Percentiles rank a stretch among this genome's conserved stretches.
Evolutionary conservation across 2,888 invertebrate genomes (phyloP).

Genomic region (Sipha maydis): DNA sequence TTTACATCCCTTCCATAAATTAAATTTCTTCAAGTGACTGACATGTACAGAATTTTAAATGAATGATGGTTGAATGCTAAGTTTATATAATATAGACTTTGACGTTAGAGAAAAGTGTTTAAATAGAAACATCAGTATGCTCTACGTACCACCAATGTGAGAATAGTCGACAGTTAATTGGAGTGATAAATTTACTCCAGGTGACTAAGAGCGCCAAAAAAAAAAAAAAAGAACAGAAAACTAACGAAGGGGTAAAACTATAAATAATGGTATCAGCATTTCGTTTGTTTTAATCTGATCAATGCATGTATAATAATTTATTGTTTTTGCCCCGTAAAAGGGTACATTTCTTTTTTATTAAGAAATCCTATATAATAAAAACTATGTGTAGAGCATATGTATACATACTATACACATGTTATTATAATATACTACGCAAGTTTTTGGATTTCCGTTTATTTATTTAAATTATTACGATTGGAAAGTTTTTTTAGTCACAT

Average conservation of each 20-base stretch:
- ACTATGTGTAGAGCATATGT: neutral
- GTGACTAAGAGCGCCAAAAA: neutral
- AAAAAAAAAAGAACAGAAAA: constrained; percentile 8
- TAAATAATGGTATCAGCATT: constrained; percentile 25
- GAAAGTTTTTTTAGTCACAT: neutral
- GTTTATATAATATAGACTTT: neutral
- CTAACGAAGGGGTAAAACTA: constrained; percentile 12
- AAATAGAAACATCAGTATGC: neutral
- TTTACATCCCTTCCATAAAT: too few species aligned
- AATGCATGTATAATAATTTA: constrained; percentile 2
- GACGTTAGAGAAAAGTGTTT: neutral
- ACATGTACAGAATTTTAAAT: too few species aligned
- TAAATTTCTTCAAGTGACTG: too few species aligned
- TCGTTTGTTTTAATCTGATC: constrained; percentile 37
- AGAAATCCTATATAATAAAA: neutral
- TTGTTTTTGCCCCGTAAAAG: neutral
- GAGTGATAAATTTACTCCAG: neutral
- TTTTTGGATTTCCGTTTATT: neutral
- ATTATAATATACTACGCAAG: neutral
- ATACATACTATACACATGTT: neutral
- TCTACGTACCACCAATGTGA: neutral
- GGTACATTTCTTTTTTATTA: constrained; percentile 13
- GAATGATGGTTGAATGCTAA: too few species aligned
- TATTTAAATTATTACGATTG: neutral
- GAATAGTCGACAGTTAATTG: neutral